Evolutionary conservation across 2,797 vertebrate species (phyloP), one percentile per base, ranked within the genome.

Genomic region (Syngnathus acus): DNA sequence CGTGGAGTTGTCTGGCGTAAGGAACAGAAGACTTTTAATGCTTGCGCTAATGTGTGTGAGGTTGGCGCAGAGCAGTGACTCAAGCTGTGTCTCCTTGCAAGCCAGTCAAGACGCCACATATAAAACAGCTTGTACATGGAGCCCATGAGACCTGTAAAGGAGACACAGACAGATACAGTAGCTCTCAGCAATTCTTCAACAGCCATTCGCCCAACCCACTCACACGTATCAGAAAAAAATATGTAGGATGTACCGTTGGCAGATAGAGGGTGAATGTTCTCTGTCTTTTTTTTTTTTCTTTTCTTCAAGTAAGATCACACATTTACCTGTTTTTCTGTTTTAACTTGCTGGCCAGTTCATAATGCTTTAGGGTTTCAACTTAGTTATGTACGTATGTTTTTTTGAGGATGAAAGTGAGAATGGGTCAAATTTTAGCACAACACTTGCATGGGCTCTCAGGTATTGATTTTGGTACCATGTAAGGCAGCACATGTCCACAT

Each of bases 401-500:
- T 69, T 64, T 69, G 60, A 32, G 32, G 4, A 4, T 32, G 32
- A 32, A 32, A 32, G 32, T 32, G 32, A 32, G 32, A 32, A 32
- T 32, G 32, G 32, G 32, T 32, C 4, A 4, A 32, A 32, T 32
- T 32, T 32, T 32, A 32, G 4, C 58, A 45, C 51, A 66, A 68
- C 64, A 69, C 70, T 72, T 74, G 60, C 68, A 62, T 76, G 73
- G 64, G 79, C 58, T 59, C 38, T 37, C 45, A 19, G 72, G 71
- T 79, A 70, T 71, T 69, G 64, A 74, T 71, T n/a, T 64, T 51
- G 66, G 55, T 79, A 70, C 80, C 55, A 69, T 72, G 64, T 50
- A 32, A 64, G 72, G 77, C 65, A 78, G 72, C 86, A 76, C 62
- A 70, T 76, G 63, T 82, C 86, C 89, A 87, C 86, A 81, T 38